A percentile compares a stretch with the other conserved stretches of the same genome.
Evolutionary conservation across 2,797 vertebrate genomes (phyloP).

Genomic region (Micromesistius poutassou): DNA sequence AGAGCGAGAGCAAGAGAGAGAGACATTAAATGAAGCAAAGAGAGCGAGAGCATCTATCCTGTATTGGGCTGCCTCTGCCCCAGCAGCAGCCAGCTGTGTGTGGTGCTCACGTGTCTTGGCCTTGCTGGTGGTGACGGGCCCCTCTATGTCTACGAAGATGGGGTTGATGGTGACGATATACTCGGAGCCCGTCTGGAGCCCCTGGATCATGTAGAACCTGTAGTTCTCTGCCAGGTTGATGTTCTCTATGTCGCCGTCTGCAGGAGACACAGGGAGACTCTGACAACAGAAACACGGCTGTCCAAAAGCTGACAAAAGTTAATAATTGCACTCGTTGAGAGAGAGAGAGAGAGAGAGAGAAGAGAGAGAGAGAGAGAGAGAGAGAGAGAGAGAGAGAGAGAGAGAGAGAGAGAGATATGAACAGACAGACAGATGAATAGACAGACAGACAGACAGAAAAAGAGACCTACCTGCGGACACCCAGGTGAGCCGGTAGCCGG

Average conservation of each 20-base stretch:
- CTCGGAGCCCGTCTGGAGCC: slow-evolving; percentile 75
- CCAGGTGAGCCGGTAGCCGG: slow-evolving; percentile 89
- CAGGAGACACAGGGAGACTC: neutral
- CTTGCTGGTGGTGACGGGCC: slow-evolving; percentile 70
- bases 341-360: too few relatives aligned
- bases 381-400: too few relatives aligned
- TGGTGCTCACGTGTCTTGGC: slow-evolving; percentile 74
- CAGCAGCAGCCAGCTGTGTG: neutral
- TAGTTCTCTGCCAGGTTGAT: slow-evolving; percentile 80
- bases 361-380: too few relatives aligned
- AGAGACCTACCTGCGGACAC: slow-evolving; percentile 71
- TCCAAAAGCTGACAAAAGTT: neutral
- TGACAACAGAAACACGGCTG: too few relatives aligned
- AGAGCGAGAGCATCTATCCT: slow-evolving; percentile 1
- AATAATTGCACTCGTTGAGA: too few relatives aligned
- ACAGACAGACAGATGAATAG: neutral
- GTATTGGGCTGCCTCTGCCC: neutral
- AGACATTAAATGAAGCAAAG: slow-evolving; percentile 19
- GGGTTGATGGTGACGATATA: slow-evolving; percentile 84
- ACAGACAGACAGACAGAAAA: neutral
- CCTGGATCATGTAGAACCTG: slow-evolving; percentile 87
- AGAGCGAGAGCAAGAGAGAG: slow-evolving; percentile 15
- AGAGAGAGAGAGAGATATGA: neutral
- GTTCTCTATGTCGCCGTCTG: slow-evolving; percentile 83
- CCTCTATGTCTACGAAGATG: slow-evolving; percentile 83